Evolutionary conservation across 1,140 invertebrate genomes (phyloP).

Genomic region (Ylistrum balloti): DNA sequence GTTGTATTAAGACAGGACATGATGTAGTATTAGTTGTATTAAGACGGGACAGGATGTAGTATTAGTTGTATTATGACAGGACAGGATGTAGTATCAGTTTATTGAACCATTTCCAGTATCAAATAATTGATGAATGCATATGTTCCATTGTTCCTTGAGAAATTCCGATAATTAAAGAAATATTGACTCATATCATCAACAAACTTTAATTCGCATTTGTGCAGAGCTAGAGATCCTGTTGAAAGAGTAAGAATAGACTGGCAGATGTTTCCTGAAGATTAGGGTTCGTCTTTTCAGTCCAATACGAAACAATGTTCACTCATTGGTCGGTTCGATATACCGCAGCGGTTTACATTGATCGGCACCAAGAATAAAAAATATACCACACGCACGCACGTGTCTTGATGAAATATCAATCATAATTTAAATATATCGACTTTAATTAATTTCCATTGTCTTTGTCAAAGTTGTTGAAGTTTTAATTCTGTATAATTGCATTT

Average conservation of each 20-base stretch:
- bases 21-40: too few species aligned
- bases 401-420: conserved; percentile 28
- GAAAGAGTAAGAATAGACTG: background rate
- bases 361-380: background rate
- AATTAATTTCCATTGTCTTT: conserved; percentile 40
- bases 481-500: conserved; percentile 4
- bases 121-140: background rate
- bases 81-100: too few species aligned
- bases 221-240: background rate
- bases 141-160: background rate
- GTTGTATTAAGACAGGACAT: too few species aligned
- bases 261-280: background rate
- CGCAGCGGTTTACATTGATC: background rate
- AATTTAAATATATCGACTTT: conserved; percentile 22
- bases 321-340: background rate
- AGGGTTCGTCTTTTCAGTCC: background rate
- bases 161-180: too few species aligned
- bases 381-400: background rate
- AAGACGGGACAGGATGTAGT: too few species aligned
- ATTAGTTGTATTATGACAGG: too few species aligned
- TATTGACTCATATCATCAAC: too few species aligned
- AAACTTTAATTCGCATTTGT: too few species aligned
- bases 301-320: background rate
- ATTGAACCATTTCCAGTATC: too few species aligned
- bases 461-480: conserved; percentile 26